A percentile compares a stretch with the other conserved stretches of the same genome.
Evolutionary conservation across 2,888 invertebrate genomes (phyloP).

Genomic region (Prosopocoilus inquinatus): DNA sequence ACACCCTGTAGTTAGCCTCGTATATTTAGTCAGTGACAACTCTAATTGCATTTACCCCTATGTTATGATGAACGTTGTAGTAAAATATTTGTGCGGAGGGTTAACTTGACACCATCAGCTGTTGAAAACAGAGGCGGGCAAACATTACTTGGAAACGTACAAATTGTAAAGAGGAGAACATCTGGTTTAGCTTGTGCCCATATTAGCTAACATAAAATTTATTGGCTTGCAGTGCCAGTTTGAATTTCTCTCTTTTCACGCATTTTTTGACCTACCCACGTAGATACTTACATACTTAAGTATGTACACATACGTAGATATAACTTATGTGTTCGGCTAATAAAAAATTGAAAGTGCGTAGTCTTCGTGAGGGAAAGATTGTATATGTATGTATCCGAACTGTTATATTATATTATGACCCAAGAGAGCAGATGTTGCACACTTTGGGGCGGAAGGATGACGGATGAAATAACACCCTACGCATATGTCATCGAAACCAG

Average conservation of each 20-base stretch:
- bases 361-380: too few species aligned
- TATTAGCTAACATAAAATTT: neutral
- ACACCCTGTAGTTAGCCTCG: too few species aligned
- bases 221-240: neutral
- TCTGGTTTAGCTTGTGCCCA: neutral
- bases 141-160: neutral
- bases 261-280: too few species aligned
- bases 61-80: neutral
- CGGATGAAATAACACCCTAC: slow-evolving; percentile 8
- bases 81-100: neutral
- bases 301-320: too few species aligned
- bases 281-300: too few species aligned
- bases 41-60: neutral
- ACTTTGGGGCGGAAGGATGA: slow-evolving; percentile 8
- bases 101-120: neutral
- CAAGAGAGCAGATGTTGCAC: slow-evolving; percentile 9
- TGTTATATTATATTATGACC: neutral
- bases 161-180: too few species aligned
- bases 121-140: neutral
- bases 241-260: neutral
- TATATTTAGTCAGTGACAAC: neutral
- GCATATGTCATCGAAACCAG: slow-evolving; percentile 2
- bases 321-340: too few species aligned
- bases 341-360: too few species aligned
- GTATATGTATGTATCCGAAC: too few species aligned